Conservation (phyloP, 2,797 vertebrate genomes). For the Chrysolophus pictus region DNA sequence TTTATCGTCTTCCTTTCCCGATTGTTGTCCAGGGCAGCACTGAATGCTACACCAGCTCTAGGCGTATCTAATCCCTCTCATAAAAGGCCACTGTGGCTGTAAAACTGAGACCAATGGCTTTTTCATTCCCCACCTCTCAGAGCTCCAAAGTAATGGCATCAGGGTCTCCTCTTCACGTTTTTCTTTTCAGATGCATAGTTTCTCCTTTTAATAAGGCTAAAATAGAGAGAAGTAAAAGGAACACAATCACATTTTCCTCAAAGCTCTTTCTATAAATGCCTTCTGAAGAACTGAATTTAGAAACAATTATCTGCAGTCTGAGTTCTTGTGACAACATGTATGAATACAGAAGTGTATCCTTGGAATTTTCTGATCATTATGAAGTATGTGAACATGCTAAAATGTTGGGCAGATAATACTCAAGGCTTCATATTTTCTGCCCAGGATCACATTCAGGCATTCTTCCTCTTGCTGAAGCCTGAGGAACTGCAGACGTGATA, state of each 20-base stretch:
- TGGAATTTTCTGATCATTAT: constrained; percentile 45
- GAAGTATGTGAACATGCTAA: constrained; percentile 14
- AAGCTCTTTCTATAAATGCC: constrained; percentile 38
- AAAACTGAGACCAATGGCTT: constrained; percentile 82
- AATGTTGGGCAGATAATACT: not conserved
- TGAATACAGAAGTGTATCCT: constrained; percentile 31
- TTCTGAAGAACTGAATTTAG: constrained; percentile 3
- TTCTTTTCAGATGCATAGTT: constrained; percentile 78
- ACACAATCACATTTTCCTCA: constrained; percentile 71
- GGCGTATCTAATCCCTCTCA: constrained; percentile 80
- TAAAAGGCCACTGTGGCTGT: constrained; percentile 81
- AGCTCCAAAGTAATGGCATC: constrained; percentile 74
- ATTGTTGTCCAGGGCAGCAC: constrained; percentile 62
- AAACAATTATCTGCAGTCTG: constrained; percentile 55
- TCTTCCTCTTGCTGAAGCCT: not conserved
- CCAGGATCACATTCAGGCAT: not conserved
- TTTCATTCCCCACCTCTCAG: constrained; percentile 77
- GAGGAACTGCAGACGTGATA: not conserved
- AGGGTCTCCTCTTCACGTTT: constrained; percentile 71
- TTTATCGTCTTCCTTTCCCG: constrained; percentile 75
- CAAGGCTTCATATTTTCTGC: not conserved
- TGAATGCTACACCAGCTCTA: constrained; percentile 75
- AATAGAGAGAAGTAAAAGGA: constrained; percentile 61
- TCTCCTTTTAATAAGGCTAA: constrained; percentile 72
- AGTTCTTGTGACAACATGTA: constrained; percentile 7